These are phyloP conservation scores for Vicugna pacos DNA, from an alignment of 2,113 vertebrate genomes.

Conservation along the genomic window DNA sequence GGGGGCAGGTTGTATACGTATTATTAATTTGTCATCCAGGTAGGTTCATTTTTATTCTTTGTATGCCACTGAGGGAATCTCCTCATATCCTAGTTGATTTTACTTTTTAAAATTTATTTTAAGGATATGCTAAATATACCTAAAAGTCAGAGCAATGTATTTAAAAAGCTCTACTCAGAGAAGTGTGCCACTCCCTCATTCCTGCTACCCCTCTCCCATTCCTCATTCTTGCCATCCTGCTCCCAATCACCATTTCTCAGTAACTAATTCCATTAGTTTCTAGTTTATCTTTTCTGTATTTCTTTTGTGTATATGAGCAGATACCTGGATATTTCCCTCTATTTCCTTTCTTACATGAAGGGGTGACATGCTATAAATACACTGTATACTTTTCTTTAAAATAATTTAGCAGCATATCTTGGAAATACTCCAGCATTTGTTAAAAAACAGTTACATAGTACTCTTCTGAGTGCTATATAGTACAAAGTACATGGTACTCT, in stretches of 20 bases:
- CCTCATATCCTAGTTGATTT: neutral
- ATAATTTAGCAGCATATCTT: neutral
- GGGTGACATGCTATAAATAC: neutral
- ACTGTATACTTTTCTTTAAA: neutral
- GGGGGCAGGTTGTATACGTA: neutral
- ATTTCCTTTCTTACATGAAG: neutral
- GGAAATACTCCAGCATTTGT: neutral
- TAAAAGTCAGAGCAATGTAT: neutral
- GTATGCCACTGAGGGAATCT: neutral
- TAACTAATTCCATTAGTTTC: neutral
- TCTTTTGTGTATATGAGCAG: neutral
- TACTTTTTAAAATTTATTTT: neutral
- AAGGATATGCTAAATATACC: neutral
- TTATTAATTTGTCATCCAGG: neutral
- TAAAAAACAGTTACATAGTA: neutral
- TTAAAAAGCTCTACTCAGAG: neutral
- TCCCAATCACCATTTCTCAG: neutral
- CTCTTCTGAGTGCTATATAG: neutral
- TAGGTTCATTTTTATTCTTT: neutral
- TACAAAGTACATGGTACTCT: neutral
- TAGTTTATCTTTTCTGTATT: neutral
- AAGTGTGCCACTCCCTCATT: neutral
- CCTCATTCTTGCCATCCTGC: neutral
- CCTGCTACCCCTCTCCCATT: neutral
- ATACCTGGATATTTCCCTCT: neutral